A percentile compares a stretch with the other conserved stretches of the same genome.
Evolutionary conservation across 2,797 vertebrate species (phyloP).

Genomic region (Monodelphis domestica): DNA sequence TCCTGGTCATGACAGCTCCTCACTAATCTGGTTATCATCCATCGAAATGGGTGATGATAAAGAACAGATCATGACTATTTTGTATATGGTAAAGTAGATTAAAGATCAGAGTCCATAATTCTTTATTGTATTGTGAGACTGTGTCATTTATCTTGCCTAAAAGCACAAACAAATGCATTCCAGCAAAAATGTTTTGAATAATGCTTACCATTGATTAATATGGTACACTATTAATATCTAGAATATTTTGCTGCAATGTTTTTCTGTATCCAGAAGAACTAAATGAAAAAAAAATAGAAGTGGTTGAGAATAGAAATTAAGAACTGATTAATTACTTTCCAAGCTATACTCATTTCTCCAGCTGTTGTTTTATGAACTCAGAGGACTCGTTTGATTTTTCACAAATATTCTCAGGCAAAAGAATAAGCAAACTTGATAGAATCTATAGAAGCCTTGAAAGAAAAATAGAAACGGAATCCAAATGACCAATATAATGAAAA

Average conservation of each 20-base stretch:
- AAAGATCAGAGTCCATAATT: slow-evolving; percentile 13
- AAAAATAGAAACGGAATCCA: slow-evolving; percentile 1
- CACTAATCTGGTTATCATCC: slow-evolving; percentile 22
- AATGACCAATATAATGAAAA: background rate
- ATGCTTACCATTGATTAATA: slow-evolving; percentile 7
- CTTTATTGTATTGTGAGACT: slow-evolving; percentile 23
- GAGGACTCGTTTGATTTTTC: slow-evolving; percentile 37
- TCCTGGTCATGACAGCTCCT: slow-evolving; percentile 30
- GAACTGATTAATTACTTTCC: slow-evolving; percentile 25
- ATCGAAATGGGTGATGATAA: slow-evolving; percentile 4
- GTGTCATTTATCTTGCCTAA: slow-evolving; percentile 16
- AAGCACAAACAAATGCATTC: slow-evolving; percentile 35
- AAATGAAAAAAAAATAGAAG: background rate
- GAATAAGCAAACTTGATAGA: slow-evolving; percentile 25
- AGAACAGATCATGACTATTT: slow-evolving; percentile 19
- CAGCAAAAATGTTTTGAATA: background rate
- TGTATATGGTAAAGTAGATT: slow-evolving; percentile 29
- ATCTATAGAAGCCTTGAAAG: background rate
- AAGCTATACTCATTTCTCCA: background rate
- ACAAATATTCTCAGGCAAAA: background rate
- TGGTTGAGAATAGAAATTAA: slow-evolving; percentile 32
- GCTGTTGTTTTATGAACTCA: slow-evolving; percentile 27
- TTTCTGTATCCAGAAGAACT: slow-evolving; percentile 48
- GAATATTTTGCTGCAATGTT: slow-evolving; percentile 24
- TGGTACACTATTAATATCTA: slow-evolving; percentile 9